phyloP scores from a whole-genome alignment of 2,113 vertebrate genomes.

The Tupaia tana region DNA sequence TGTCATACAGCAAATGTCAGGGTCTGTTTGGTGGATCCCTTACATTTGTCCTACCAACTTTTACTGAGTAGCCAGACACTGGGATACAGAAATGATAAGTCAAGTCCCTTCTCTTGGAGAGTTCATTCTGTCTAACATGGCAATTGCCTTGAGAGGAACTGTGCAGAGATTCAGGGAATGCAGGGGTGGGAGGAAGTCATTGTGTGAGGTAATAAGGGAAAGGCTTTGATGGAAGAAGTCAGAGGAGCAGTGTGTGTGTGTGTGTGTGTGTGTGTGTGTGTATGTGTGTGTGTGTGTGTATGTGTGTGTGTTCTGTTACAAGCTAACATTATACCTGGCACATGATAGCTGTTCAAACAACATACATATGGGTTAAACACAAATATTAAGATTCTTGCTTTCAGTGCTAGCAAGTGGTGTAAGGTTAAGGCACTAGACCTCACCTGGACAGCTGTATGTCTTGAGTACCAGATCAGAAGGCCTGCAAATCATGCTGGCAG shows the following conservation, averaged over 20 bases:
- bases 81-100: background rate
- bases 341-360: background rate
- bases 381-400: background rate
- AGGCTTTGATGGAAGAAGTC: background rate
- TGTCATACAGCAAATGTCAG: background rate
- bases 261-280: background rate
- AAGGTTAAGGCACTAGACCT: too few species aligned
- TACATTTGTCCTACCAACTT: background rate
- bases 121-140: background rate
- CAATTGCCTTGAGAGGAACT: background rate
- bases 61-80: background rate
- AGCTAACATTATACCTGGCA: background rate
- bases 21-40: background rate
- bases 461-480: too few species aligned
- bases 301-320: background rate
- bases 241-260: background rate
- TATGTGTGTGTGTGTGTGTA: background rate
- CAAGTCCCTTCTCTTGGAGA: background rate
- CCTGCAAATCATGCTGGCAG: too few species aligned
- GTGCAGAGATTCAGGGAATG: background rate
- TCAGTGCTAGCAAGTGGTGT: background rate
- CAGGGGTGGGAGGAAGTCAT: background rate
- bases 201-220: background rate
- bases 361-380: background rate
- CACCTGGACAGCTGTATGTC: too few species aligned